phyloP scores from a whole-genome alignment of 2,113 vertebrate genomes.

The Gorsachius goisagi region DNA sequence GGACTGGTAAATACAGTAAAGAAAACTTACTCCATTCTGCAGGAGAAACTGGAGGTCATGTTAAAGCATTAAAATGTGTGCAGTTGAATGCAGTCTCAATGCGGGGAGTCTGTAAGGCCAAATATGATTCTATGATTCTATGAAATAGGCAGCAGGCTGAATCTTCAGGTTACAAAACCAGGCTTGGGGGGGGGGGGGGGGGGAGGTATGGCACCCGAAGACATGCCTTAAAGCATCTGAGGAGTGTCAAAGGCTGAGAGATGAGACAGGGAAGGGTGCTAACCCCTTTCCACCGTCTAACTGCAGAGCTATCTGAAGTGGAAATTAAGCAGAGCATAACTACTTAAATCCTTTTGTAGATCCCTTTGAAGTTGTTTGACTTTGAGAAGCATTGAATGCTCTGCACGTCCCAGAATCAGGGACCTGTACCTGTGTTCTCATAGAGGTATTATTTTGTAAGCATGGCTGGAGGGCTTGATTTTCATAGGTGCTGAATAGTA shows the following conservation, averaged over 20 bases:
- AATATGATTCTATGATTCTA: too few relatives aligned
- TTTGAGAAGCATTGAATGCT: background rate
- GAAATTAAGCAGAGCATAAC: background rate
- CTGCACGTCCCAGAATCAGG: background rate
- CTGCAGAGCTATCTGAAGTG: background rate
- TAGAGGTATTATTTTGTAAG: background rate
- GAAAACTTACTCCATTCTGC: background rate
- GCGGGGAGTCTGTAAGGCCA: background rate
- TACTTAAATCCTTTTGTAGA: background rate
- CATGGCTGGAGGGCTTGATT: background rate
- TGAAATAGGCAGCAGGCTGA: background rate
- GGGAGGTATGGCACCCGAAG: background rate
- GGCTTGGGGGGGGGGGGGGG: fast-evolving
- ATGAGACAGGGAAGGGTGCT: background rate
- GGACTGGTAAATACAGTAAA: background rate
- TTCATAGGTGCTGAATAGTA: background rate
- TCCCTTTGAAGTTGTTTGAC: background rate
- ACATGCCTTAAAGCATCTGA: background rate
- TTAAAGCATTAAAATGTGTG: background rate
- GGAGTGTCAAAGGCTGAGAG: background rate
- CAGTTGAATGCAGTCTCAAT: background rate
- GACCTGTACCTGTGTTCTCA: background rate
- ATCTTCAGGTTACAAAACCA: background rate
- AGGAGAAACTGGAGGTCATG: background rate
- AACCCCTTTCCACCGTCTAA: background rate